Conservation (phyloP, 2,797 vertebrate species). For the Schizopygopsis malacanthus region DNA sequence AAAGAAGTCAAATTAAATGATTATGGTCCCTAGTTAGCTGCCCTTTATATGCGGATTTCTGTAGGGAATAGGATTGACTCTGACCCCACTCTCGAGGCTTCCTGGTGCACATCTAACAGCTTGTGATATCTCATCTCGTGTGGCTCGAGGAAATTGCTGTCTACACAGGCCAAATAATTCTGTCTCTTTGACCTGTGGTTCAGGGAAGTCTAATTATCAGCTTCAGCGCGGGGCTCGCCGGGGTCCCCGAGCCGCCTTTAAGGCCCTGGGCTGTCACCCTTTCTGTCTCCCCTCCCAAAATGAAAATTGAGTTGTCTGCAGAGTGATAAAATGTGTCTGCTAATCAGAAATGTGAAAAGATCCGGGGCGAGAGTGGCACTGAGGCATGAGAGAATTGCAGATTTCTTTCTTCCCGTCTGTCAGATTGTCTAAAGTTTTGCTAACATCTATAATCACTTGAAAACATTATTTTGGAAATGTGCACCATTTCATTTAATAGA, state of each 20-base stretch:
- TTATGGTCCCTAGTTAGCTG: conserved; percentile 82
- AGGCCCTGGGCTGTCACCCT: conserved; percentile 72
- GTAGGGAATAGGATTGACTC: conserved; percentile 81
- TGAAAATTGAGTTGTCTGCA: conserved; percentile 75
- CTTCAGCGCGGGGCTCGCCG: conserved; percentile 76
- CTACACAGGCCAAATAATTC: conserved; percentile 88
- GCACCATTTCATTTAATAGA: not conserved
- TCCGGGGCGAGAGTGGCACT: conserved; percentile 63
- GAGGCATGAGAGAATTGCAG: conserved; percentile 54
- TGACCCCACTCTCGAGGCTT: conserved; percentile 73
- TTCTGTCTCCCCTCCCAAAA: conserved; percentile 68
- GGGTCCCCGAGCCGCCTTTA: conserved; percentile 70
- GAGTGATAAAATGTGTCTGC: conserved; percentile 79
- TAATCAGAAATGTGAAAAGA: conserved; percentile 74
- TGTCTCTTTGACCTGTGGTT: conserved; percentile 79
- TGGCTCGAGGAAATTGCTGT: conserved; percentile 89
- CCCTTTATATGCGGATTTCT: conserved; percentile 84
- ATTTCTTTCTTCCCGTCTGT: conserved; percentile 23
- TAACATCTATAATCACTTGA: conserved; percentile 37
- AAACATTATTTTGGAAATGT: conserved; percentile 23
- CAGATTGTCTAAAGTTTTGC: conserved; percentile 38
- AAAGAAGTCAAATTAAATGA: conserved; percentile 89
- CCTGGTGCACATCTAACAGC: conserved; percentile 83
- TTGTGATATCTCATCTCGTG: conserved; percentile 85
- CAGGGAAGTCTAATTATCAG: conserved; percentile 87